Base-by-base conservation (phyloP, 2,113 vertebrate species). In the Hyperoodon ampullatus region DNA sequence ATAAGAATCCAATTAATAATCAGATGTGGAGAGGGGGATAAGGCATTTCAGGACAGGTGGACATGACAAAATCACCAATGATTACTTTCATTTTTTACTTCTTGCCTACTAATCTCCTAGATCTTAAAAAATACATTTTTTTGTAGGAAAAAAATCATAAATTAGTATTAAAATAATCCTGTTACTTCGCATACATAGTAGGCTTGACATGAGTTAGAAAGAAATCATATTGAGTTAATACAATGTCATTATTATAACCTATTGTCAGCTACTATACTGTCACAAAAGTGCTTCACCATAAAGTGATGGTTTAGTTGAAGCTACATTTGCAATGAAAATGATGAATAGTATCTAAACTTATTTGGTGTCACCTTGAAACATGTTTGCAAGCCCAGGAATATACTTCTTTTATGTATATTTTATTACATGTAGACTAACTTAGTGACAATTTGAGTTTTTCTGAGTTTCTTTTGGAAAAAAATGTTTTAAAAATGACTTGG, bases 361-460 rank as follows among this genome's bases (percentile, higher is more conserved):
- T 90, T 93, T 66, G 23, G 24, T 90, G 24, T 88, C 60, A 92
- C 7, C 65, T 75, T 71, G 84, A 95, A 92, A 86, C 15, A n/a
- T 50, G 9, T 85, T 94, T 95, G 44, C 42, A 88, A 91, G 50
- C 72, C 33, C 24, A 80, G 47, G 47, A 93, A 68, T 55, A 93
- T 5, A 74, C 3, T 66, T 80, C 44, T 78, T 95, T 65, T 74
- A 68, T 74, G 39, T 60, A 72, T 83, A 55, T 55, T 60, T 83
- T 72, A 91, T 88, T 74, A 83, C 15, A 80, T 63, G 35, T 47
- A 90, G 5, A 65, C 30, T 90, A 88, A 84, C 71, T 77, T 78
- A 66, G 65, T 60, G 21, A 66, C 19, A 93, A 30, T 88, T 66
- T 88, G 53, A 84, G 50, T 58, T 84, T 88, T 93, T 84, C 61